A percentile compares a stretch with the other conserved stretches of the same genome.
phyloP scores from a whole-genome alignment of 2,113 vertebrate species.

The Cephalopterus ornatus region DNA sequence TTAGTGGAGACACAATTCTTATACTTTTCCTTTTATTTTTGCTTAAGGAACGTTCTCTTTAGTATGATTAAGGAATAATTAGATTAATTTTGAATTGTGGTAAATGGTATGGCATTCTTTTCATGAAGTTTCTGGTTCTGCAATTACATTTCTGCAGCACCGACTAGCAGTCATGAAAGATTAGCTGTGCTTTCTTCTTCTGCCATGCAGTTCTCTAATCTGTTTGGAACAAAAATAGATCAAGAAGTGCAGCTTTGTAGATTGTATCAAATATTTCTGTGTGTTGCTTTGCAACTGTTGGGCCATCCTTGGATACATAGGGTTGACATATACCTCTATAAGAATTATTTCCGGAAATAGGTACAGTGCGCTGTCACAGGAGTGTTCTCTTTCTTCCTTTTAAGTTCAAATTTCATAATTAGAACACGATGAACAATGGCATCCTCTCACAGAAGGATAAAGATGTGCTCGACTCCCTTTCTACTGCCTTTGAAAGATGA shows the following conservation, averaged over 20 bases:
- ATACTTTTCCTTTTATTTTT: conserved; percentile 37
- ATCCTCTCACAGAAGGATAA: conserved; percentile 57
- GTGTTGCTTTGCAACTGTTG: conserved; percentile 56
- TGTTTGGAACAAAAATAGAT: conserved; percentile 65
- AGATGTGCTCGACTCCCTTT: conserved; percentile 48
- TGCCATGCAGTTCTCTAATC: conserved; percentile 57
- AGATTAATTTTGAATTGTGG: conserved; percentile 57
- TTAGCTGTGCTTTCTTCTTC: conserved; percentile 66
- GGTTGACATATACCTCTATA: conserved; percentile 51
- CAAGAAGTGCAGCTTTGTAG: conserved; percentile 58
- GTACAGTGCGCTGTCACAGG: background rate
- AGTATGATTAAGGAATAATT: conserved; percentile 66
- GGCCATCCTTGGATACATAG: conserved; percentile 53
- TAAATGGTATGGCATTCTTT: conserved; percentile 49
- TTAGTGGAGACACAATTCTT: background rate
- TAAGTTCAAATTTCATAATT: conserved; percentile 72
- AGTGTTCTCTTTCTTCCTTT: conserved; percentile 58
- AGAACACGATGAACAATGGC: conserved; percentile 65
- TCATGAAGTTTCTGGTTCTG: conserved; percentile 55
- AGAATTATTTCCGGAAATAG: conserved; percentile 59
- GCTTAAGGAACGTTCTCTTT: conserved; percentile 30
- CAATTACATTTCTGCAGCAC: conserved; percentile 60
- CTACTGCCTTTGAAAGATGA: conserved; percentile 59
- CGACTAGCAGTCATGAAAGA: conserved; percentile 60
- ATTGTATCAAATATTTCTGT: conserved; percentile 52